Evolutionary conservation across 2,888 invertebrate genomes (phyloP).

Genomic region (Eupithecia subumbrata): DNA sequence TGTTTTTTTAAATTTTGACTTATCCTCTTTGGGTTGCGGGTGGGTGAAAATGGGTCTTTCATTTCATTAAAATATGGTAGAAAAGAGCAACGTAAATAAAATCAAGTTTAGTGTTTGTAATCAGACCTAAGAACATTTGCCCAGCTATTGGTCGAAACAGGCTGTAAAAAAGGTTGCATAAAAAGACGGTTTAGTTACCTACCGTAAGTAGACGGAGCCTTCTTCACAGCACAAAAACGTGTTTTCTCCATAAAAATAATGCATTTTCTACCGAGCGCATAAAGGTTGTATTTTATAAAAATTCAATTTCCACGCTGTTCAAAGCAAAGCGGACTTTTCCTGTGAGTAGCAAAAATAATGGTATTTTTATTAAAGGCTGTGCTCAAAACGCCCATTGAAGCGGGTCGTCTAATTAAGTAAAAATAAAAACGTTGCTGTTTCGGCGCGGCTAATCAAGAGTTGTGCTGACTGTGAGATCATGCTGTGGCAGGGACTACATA

Average conservation of each 20-base stretch:
- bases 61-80: background rate
- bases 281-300: slow-evolving; percentile 9
- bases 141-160: no score
- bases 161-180: background rate
- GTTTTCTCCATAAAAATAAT: slow-evolving; percentile 8
- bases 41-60: no score
- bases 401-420: slow-evolving; percentile 54
- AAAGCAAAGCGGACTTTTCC: slow-evolving; percentile 17
- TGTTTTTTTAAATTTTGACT: no score
- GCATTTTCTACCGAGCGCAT: slow-evolving; percentile 15
- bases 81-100: background rate
- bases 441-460: slow-evolving; percentile 55
- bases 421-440: slow-evolving; percentile 61
- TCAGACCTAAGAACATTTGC: background rate
- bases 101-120: background rate
- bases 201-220: background rate
- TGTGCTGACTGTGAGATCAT: slow-evolving; percentile 48
- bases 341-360: slow-evolving; percentile 32
- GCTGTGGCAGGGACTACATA: slow-evolving; percentile 30
- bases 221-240: background rate
- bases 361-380: slow-evolving; percentile 34
- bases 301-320: slow-evolving; percentile 17
- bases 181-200: background rate
- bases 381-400: slow-evolving; percentile 50
- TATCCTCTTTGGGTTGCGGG: no score